Evolutionary conservation across 64 coral and sea anemone species (phyloP).

Genomic region (Actinia equina): DNA sequence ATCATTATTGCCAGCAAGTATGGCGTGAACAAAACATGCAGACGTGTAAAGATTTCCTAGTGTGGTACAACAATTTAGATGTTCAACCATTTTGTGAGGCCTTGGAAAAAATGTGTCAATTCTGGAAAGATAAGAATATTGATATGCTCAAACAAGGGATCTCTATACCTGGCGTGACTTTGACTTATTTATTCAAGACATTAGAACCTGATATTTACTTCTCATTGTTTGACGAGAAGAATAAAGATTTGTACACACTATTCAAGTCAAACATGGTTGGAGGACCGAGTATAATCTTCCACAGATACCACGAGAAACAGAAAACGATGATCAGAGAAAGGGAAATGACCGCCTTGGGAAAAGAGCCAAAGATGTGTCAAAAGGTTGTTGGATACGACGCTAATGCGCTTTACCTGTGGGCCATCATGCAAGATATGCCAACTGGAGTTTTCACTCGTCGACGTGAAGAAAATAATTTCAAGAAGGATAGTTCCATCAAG

Average conservation of each 20-base stretch:
- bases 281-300: conserved; percentile 36
- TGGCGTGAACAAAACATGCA: conserved; percentile 24
- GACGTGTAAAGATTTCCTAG: conserved; percentile 19
- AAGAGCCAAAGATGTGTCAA: conserved; percentile 30
- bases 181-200: conserved; percentile 28
- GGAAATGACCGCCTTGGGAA: conserved; percentile 35
- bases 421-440: conserved; percentile 31
- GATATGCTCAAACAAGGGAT: conserved; percentile 40
- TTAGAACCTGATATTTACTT: conserved; percentile 19
- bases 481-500: background rate
- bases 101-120: conserved; percentile 36
- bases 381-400: conserved; percentile 33
- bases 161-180: conserved; percentile 26
- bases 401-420: conserved; percentile 41
- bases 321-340: conserved; percentile 17
- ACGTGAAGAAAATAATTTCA: conserved; percentile 15
- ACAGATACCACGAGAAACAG: conserved; percentile 2
- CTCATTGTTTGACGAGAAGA: conserved; percentile 25
- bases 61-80: conserved; percentile 39
- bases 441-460: conserved; percentile 3
- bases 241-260: conserved; percentile 2
- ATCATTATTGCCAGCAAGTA: conserved; percentile 21
- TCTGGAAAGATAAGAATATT: conserved; percentile 32
- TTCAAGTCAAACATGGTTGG: conserved; percentile 38
- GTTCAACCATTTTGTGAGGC: conserved; percentile 9